A percentile compares a stretch with the other conserved stretches of the same genome.
phyloP scores from a whole-genome alignment of 2,797 vertebrate species.

The Schizothorax lantsangensis region DNA sequence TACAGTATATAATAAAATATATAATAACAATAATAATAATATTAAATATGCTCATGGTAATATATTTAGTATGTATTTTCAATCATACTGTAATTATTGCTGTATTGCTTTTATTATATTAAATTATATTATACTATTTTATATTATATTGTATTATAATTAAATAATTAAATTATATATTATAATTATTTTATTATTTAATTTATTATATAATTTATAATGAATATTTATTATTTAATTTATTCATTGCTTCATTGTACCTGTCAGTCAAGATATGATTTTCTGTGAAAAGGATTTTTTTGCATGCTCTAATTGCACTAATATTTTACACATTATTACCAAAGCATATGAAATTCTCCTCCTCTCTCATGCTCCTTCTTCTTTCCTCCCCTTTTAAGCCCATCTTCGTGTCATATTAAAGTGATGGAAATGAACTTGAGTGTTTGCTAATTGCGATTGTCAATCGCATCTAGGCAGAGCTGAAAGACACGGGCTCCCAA shows the following conservation, averaged over 20 bases:
- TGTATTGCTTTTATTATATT: neutral
- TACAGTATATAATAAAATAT: too few species aligned
- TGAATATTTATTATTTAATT: neutral
- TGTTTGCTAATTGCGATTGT: constrained; percentile 85
- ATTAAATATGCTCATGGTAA: neutral
- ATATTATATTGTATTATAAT: too few species aligned
- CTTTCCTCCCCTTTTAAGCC: constrained; percentile 65
- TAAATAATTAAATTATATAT: too few species aligned
- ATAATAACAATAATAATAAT: neutral
- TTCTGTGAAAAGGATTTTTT: neutral
- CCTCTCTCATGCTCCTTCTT: neutral
- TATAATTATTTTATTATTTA: neutral
- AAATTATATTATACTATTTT: too few species aligned
- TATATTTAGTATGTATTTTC: neutral
- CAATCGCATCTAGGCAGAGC: constrained; percentile 79
- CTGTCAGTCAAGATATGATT: constrained; percentile 8
- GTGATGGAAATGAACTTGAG: constrained; percentile 84
- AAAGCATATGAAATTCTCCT: constrained; percentile 9
- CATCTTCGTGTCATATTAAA: constrained; percentile 82
- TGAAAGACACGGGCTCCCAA: constrained; percentile 80
- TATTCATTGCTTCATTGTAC: neutral
- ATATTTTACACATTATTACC: neutral
- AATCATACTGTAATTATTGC: neutral
- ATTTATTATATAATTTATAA: neutral
- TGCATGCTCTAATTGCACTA: neutral